Conservation (phyloP, 2,888 invertebrate genomes). For the Deroplatys truncata region DNA sequence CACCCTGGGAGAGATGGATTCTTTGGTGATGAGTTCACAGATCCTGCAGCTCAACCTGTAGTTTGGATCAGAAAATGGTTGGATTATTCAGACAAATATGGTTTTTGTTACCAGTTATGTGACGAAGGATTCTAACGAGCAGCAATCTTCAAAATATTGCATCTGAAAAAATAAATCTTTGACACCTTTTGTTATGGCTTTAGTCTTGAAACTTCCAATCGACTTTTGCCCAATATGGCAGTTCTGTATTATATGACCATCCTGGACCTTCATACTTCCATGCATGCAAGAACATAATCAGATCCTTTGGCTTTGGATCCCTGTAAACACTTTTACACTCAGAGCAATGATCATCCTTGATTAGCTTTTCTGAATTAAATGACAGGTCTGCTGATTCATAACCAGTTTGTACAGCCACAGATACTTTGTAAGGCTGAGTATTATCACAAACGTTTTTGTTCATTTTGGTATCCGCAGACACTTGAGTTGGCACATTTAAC, state of each 20-base stretch:
- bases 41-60: conserved; percentile 92
- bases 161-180: too few relatives aligned
- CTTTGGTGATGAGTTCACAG: conserved; percentile 70
- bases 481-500: not conserved
- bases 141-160: too few relatives aligned
- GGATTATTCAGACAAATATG: conserved; percentile 99
- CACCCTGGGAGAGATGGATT: not conserved
- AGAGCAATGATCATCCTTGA: conserved; percentile 81
- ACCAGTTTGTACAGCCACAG: conserved; percentile 84
- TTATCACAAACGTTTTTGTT: conserved; percentile 29
- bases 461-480: conserved; percentile 47
- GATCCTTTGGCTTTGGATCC: conserved; percentile 86
- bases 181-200: too few relatives aligned
- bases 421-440: conserved; percentile 50
- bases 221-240: conserved; percentile 86
- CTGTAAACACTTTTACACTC: conserved; percentile 89
- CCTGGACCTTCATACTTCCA: conserved; percentile 94
- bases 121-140: conserved; percentile 54
- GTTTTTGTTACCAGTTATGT: conserved; percentile 96
- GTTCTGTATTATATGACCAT: conserved; percentile 88
- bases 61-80: conserved; percentile 99
- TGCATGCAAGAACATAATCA: conserved; percentile 95
- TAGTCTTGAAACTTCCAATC: conserved; percentile 59
- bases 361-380: conserved; percentile 66
- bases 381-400: conserved; percentile 66